Base-by-base conservation (phyloP, 2,888 invertebrate species). In the Notodonta ziczac region DNA sequence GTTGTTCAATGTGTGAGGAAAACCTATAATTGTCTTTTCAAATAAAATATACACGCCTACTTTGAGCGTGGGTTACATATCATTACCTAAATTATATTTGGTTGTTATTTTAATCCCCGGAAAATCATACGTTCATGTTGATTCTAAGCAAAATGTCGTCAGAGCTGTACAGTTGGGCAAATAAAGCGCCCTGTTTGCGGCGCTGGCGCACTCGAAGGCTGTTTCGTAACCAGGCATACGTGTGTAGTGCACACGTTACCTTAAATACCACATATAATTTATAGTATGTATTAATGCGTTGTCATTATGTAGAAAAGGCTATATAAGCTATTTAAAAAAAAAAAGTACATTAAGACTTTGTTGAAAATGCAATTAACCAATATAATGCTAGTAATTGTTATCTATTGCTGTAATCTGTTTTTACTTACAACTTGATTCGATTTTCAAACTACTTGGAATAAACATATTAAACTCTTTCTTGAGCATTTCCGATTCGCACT, bases 121-220 rank as follows among this genome's bases (percentile, higher is more conserved):
- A 54, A 35, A 54, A 13, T 39, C 8, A 7, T 42, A 46, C 46
- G 5, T n/a, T 46, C 13, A n/a, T 46, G 10, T 46, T 52, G 2
- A 52, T 52, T 52, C 54, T 54, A 39, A 54, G 10, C 35, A 54
- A 54, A 56, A 64, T 64, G 61, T 59, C 65, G 68, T 66, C 68
- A 61, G 60, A 62, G 10, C 40, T 48, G 62, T 60, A 62, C 73
- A 73, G 72, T 74, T 73, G 72, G 62, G 54, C 57, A 74, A 72
- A 73, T 63, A 73, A 61, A 61, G 55, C 68, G 61, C 61, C 40
- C 35, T 69, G 63, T 70, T 65, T 71, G 69, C 60, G 52, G 60
- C 73, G 71, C 66, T 59, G 60, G 60, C 65, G 64, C 69, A 68
- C 60, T 65, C 69, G 68, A 70, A 71, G 70, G 71, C 63, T 71